Base-by-base conservation (phyloP, 2,113 vertebrate genomes). In the Tachuris rubrigastra region DNA sequence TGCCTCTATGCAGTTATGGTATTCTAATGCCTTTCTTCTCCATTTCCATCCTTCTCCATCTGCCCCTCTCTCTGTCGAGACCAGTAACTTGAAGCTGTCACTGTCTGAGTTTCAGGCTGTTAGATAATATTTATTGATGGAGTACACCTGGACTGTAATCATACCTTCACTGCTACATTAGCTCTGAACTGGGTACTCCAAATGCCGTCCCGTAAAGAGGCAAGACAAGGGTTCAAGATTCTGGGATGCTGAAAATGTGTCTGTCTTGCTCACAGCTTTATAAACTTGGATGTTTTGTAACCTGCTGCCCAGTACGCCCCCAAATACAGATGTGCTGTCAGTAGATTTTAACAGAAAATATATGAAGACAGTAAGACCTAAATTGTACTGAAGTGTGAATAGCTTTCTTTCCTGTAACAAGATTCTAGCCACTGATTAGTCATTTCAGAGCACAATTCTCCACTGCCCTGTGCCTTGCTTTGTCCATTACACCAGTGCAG, bases 141-240 rank as follows among this genome's bases (percentile, higher is more conserved):
- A 66, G n/a, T 39, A 24, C 20, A 17, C 30, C 28, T 41, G 20
- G 39, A 25, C 28, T 66, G 35, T 46, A 56, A 67, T 14, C 0
- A 3, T 24, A 75, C 25, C 77, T 37, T 27, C 39, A 21, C 28
- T 49, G 46, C 58, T 63, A 79, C 39, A 84, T 22, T 52, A 58
- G 65, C 37, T 81, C 59, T 33, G 59, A 77, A 63, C 21, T 2
- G 1, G 14, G 27, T 63, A 35, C 41, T 46, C 25, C 30, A 62
- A 63, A 31, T 41, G 37, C 52, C 46, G 78, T 16, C 23, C 41
- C 30, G 46, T 24, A 56, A 66, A 65, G 22, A 50, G 33, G 37
- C 17, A 53, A 78, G 35, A 16, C 0, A 2, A 69, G 15, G 0
- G 0, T 50, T 58, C 4, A 23, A 42, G 50, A 12, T 67, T 10